phyloP scores from a whole-genome alignment of 1,140 invertebrate genomes.

The Zaprionus capensis region DNA sequence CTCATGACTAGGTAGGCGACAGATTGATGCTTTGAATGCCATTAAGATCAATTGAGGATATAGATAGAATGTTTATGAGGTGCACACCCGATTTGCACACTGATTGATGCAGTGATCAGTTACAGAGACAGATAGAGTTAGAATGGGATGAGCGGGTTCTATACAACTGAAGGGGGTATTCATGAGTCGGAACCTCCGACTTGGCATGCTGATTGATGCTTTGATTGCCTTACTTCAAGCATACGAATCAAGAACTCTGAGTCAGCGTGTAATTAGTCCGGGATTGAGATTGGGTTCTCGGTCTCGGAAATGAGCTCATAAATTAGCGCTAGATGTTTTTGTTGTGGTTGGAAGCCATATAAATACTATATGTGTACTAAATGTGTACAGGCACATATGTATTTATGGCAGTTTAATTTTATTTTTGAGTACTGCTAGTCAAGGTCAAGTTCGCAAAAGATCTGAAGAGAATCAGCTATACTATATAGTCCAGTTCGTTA shows the following conservation, averaged over 20 bases:
- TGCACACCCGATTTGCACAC: constrained; percentile 39
- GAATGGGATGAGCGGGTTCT: not conserved
- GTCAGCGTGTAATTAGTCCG: constrained; percentile 67
- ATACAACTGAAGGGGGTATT: constrained; percentile 29
- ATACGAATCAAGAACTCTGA: constrained; percentile 48
- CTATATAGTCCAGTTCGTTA: constrained; percentile 14
- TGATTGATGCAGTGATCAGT: constrained; percentile 64
- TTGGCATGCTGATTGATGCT: constrained; percentile 62
- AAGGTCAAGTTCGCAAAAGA: constrained; percentile 50
- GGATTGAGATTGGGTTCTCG: constrained; percentile 53
- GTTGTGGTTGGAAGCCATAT: constrained; percentile 57
- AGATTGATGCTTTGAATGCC: constrained; percentile 36
- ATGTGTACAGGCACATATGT: not conserved
- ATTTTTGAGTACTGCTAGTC: constrained; percentile 47
- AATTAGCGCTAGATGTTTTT: constrained; percentile 57
- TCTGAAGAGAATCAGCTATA: constrained; percentile 2
- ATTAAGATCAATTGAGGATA: constrained; percentile 26
- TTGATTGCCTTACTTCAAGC: constrained; percentile 59
- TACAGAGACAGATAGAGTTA: constrained; percentile 1
- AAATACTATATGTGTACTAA: not conserved
- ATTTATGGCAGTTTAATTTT: constrained; percentile 32
- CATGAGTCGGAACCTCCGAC: constrained; percentile 31
- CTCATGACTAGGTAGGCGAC: not conserved
- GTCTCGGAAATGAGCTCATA: constrained; percentile 76
- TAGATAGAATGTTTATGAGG: constrained; percentile 12